Percentiles rank a stretch among this genome's conserved stretches.
These are phyloP conservation scores for Acronicta psi DNA, from an alignment of 2,888 invertebrate species.

Conservation along the genomic window DNA sequence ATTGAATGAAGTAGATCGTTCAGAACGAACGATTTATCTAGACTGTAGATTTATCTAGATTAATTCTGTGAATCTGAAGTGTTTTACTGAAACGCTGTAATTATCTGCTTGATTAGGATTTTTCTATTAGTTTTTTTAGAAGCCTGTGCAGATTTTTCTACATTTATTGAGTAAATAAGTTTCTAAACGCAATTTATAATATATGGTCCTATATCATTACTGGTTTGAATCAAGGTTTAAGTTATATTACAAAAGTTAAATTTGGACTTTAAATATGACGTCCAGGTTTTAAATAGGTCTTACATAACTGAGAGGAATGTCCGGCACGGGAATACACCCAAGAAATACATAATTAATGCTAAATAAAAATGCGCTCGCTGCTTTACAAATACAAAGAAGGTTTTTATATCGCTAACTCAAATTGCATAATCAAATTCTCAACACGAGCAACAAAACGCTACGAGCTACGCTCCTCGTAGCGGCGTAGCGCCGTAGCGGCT, in stretches of 20 bases:
- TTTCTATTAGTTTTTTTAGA: background rate
- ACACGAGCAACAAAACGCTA: constrained; percentile 41
- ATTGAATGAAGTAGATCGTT: constrained; percentile 15
- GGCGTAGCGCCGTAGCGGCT: constrained; percentile 41
- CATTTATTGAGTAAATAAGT: too few species aligned
- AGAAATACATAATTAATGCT: too few species aligned
- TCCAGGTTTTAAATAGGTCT: too few species aligned
- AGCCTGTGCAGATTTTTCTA: background rate
- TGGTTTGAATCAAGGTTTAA: too few species aligned
- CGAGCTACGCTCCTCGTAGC: constrained; percentile 22
- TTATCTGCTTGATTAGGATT: constrained; percentile 1
- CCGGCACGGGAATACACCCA: too few species aligned
- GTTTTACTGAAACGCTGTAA: constrained; percentile 20
- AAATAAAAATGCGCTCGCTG: background rate
- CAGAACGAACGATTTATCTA: constrained; percentile 3
- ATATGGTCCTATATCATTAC: too few species aligned
- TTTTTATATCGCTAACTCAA: constrained; percentile 29
- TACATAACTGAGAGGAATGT: too few species aligned
- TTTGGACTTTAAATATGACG: too few species aligned
- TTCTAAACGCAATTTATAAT: too few species aligned
- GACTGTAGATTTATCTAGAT: constrained; percentile 3
- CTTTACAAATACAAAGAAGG: background rate
- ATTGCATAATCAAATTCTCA: constrained; percentile 45
- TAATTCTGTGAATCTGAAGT: background rate
- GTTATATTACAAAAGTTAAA: too few species aligned